phyloP scores from a whole-genome alignment of 2,888 invertebrate species.

The Emmelina monodactyla region DNA sequence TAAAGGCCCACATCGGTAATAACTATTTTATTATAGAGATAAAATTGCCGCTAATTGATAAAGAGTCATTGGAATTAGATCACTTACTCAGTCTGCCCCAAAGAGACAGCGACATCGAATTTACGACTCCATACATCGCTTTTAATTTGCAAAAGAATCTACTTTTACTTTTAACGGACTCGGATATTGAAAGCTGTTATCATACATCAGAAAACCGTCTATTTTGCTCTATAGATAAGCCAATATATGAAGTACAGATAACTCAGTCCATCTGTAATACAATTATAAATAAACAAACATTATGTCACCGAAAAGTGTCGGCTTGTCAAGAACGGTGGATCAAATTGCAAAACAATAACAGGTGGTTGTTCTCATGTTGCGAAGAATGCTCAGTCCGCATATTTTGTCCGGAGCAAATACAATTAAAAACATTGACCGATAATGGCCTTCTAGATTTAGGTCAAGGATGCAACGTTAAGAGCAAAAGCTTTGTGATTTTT shows the following conservation, averaged over 20 bases:
- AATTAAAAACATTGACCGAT: neutral
- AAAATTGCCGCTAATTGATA: conserved; percentile 6
- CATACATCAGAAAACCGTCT: neutral
- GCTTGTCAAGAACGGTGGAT: neutral
- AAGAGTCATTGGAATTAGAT: conserved; percentile 4
- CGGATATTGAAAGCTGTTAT: neutral
- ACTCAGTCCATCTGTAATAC: neutral
- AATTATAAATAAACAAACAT: neutral
- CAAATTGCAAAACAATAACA: neutral
- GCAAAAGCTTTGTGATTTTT: neutral
- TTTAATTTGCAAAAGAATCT: neutral
- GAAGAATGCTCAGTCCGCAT: neutral
- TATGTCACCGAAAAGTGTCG: neutral
- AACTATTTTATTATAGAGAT: conserved; percentile 8
- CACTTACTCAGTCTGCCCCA: conserved; percentile 1
- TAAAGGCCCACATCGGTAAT: conserved; percentile 3
- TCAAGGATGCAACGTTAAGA: neutral
- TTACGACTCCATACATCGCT: neutral
- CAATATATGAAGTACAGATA: neutral
- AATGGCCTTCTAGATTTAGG: neutral
- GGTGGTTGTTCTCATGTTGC: conserved; percentile 1
- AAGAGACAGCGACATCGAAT: neutral
- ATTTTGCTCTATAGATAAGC: neutral
- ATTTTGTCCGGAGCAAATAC: neutral
- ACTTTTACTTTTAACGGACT: neutral